Conservation (phyloP, 2,888 invertebrate genomes). For the Coronaproctus castanopsis region DNA sequence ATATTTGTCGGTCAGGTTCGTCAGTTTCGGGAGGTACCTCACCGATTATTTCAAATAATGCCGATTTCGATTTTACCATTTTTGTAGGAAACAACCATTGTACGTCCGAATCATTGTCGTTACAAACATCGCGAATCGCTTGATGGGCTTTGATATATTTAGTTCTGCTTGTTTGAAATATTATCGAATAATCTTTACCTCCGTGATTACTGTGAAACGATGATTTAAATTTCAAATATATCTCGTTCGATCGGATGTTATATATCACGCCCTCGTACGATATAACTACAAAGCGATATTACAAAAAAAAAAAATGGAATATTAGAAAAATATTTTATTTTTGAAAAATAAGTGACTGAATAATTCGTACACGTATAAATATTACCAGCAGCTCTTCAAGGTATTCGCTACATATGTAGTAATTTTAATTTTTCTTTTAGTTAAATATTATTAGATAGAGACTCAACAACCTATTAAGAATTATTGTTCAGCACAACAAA, state of each 20-base stretch:
- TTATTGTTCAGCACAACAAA: too few species aligned
- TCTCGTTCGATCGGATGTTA: constrained; percentile 41
- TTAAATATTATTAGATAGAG: too few species aligned
- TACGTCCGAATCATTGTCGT: constrained; percentile 36
- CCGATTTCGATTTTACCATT: constrained; percentile 30
- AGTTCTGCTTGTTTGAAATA: constrained; percentile 44
- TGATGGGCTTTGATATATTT: constrained; percentile 49
- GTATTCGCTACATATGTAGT: too few species aligned
- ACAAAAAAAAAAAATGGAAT: too few species aligned
- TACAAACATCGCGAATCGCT: constrained; percentile 34
- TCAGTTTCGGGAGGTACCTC: constrained; percentile 6
- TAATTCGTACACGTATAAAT: too few species aligned
- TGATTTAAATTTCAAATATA: constrained; percentile 54
- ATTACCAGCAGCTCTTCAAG: too few species aligned
- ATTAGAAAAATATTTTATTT: too few species aligned
- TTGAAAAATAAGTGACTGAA: too few species aligned
- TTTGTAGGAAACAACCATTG: constrained; percentile 48
- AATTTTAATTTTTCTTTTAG: too few species aligned
- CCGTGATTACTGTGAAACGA: constrained; percentile 52
- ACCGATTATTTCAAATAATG: constrained; percentile 26
- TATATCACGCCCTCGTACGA: constrained; percentile 53
- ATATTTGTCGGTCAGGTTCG: background rate
- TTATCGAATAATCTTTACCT: constrained; percentile 54
- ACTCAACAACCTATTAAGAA: too few species aligned
- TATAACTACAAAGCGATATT: too few species aligned